A percentile compares a stretch with the other conserved stretches of the same genome.
Evolutionary conservation across 2,113 vertebrate genomes (phyloP).

Genomic region (Tretioscincus oriximinensis): DNA sequence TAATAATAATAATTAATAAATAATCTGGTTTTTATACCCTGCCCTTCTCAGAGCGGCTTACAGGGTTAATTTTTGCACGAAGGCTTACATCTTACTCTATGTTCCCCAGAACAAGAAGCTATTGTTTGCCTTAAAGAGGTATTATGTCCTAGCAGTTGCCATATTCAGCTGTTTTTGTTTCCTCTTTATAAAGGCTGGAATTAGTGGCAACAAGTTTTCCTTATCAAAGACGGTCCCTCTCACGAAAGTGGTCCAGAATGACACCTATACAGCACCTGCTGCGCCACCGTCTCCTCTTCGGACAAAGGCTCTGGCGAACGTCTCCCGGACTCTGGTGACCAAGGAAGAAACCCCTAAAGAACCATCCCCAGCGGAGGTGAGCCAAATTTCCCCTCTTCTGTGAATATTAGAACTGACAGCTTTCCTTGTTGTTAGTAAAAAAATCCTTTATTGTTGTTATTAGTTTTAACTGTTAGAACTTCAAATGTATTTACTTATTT

Average conservation of each 20-base stretch:
- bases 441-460: no score
- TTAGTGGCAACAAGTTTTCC: conserved; percentile 78
- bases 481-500: no score
- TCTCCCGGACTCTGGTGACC: conserved; percentile 85
- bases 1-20: no score
- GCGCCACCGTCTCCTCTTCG: conserved; percentile 72
- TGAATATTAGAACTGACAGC: background rate
- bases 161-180: conserved; percentile 27
- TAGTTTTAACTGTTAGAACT: no score
- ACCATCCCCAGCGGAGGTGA: conserved; percentile 73
- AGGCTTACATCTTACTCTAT: no score
- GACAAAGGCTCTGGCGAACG: conserved; percentile 76
- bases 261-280: conserved; percentile 86
- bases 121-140: no score
- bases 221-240: conserved; percentile 83
- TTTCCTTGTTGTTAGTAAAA: no score
- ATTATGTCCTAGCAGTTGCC: background rate
- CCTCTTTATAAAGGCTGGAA: conserved; percentile 71
- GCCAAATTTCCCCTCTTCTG: conserved; percentile 15
- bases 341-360: conserved; percentile 78
- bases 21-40: no score
- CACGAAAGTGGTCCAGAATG: conserved; percentile 97
- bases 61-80: no score
- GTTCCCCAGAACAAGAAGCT: no score
- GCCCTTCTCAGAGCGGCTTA: no score